Percentiles rank a stretch among this genome's conserved stretches.
Conservation (phyloP, 64 coral and sea anemone genomes). For the Montipora foliosa region DNA sequence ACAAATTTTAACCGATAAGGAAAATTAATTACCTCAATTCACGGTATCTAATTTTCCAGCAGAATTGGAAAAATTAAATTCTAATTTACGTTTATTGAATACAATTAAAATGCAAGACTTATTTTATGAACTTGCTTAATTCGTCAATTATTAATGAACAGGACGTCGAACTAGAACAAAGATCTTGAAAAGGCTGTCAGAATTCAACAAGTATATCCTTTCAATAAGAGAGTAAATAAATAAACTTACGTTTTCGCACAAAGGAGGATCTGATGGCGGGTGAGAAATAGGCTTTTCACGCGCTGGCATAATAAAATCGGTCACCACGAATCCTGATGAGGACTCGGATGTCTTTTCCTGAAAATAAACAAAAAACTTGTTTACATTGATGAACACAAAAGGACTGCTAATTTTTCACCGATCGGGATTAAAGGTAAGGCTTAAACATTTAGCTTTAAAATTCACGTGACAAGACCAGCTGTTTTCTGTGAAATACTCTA, state of each 20-base stretch:
- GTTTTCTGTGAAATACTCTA: background rate
- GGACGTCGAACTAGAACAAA: background rate
- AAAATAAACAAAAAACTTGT: constrained; percentile 29
- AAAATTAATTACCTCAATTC: background rate
- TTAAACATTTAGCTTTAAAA: background rate
- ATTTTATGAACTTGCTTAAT: background rate
- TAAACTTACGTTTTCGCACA: constrained; percentile 89
- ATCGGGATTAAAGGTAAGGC: background rate
- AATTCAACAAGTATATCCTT: constrained; percentile 9
- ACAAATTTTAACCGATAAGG: background rate
- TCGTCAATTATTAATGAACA: constrained; percentile 19
- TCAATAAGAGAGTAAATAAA: background rate
- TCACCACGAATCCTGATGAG: constrained; percentile 34
- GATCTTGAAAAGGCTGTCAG: background rate
- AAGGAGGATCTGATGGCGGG: constrained; percentile 70
- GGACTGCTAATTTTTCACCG: background rate
- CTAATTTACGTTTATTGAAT: background rate
- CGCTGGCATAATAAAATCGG: constrained; percentile 79
- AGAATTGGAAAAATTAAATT: background rate
- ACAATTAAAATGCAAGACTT: background rate
- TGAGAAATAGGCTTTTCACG: constrained; percentile 85
- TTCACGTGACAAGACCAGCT: background rate
- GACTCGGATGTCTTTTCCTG: constrained; percentile 45
- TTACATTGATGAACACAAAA: constrained; percentile 23
- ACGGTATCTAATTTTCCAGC: background rate